Conservation (phyloP, 2,888 invertebrate species). For the Conchocele bisecta region DNA sequence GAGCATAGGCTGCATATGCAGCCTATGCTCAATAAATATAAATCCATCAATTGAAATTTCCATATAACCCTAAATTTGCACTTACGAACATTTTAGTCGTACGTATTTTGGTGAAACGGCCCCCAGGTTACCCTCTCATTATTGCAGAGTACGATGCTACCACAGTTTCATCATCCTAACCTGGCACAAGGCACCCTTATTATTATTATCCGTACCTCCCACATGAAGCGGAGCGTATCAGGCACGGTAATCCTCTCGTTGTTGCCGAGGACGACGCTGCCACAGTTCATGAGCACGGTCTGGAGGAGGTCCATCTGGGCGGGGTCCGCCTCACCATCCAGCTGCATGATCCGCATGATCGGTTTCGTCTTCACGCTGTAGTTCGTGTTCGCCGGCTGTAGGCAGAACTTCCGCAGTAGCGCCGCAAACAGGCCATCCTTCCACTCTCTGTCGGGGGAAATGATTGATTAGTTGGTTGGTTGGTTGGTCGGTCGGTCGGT, state of each 20-base stretch:
- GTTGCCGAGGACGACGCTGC: constrained; percentile 79
- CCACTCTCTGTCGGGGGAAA: constrained; percentile 82
- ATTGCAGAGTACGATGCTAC: background rate
- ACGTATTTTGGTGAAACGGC: no score
- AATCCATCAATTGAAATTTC: no score
- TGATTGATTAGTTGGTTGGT: no score
- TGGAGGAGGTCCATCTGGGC: constrained; percentile 79
- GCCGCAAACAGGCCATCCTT: constrained; percentile 79
- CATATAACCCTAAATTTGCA: no score
- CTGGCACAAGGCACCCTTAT: background rate
- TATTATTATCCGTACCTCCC: constrained; percentile 82
- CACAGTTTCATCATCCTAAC: background rate
- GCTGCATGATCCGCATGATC: constrained; percentile 78
- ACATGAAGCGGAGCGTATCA: constrained; percentile 79
- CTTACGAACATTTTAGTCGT: no score
- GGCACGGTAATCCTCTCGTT: constrained; percentile 79
- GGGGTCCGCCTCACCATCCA: constrained; percentile 80
- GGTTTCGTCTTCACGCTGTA: constrained; percentile 66
- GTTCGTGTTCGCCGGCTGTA: constrained; percentile 63
- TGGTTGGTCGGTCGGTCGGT: no score
- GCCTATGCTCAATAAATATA: no score
- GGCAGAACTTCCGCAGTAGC: constrained; percentile 78
- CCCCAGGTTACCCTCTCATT: background rate
- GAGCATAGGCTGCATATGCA: no score
- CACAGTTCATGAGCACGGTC: constrained; percentile 74